A percentile compares a stretch with the other conserved stretches of the same genome.
phyloP scores from a whole-genome alignment of 1,140 invertebrate species.

The Ctenoplectra terminalis region DNA sequence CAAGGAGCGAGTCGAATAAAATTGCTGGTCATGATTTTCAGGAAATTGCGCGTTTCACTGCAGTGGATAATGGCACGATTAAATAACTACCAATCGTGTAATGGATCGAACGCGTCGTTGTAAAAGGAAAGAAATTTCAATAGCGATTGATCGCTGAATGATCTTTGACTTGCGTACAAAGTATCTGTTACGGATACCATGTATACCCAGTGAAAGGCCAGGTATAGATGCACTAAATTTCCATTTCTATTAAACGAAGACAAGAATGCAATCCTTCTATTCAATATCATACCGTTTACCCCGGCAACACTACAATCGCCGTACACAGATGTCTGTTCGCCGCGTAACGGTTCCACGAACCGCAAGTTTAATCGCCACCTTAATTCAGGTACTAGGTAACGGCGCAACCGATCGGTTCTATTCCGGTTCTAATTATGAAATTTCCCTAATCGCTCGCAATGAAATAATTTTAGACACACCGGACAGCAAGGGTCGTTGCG shows the following conservation, averaged over 20 bases:
- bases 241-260: not conserved
- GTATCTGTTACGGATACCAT: too few relatives aligned
- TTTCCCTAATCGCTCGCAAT: not conserved
- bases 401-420: not conserved
- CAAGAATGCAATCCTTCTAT: not conserved
- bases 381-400: not conserved
- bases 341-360: not conserved
- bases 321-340: too few relatives aligned
- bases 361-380: not conserved
- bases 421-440: not conserved
- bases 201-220: too few relatives aligned
- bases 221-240: not conserved
- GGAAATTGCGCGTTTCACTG: not conserved
- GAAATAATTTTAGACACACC: not conserved
- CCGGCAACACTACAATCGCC: not conserved
- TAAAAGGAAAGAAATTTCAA: not conserved
- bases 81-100: not conserved
- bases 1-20: not conserved
- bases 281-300: not conserved
- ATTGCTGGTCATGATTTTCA: not conserved
- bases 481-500: too few relatives aligned
- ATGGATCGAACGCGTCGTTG: not conserved
- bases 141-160: not conserved
- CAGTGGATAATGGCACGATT: not conserved
- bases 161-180: not conserved